Evolutionary conservation across 2,797 vertebrate species (phyloP), one percentile per base, ranked within the genome.

Genomic region (Rhodeus uyekii): DNA sequence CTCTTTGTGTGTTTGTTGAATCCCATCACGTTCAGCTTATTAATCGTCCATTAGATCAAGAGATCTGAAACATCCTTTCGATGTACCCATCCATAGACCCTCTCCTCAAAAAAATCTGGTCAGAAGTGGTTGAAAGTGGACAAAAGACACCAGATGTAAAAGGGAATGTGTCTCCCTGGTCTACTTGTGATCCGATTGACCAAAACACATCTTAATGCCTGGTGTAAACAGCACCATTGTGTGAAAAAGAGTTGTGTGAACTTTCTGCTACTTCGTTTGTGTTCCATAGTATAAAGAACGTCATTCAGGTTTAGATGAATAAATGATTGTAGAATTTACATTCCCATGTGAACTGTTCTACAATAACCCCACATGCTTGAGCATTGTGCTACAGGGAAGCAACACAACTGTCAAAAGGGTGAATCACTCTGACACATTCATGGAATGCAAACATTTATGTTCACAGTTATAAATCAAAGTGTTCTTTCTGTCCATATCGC

Each of bases 331-430:
- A 42, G 22, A 67, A 24, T 63, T 19, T 36, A 8, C 12, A 32
- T 44, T 61, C 58, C 58, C 55, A 22, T 9, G 6, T 77, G 60
- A 77, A 65, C 85, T 79, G 85, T 88, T 81, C 78, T 65, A 88
- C 55, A 72, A 72, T 85, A 73, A 73, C 85, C 81, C 81, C 72
- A 58, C 48, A 48, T 76, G 32, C 29, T 69, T 83, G 71, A 22
- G 78, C 72, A 34, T 60, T 50, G 80, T 65, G 83, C 60, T 87
- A 78, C 71, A 58, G 14, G 77, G 79, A 83, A 79, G 74, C 39
- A 16, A 14, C 78, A 22, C 55, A 6, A 42, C 42, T 10, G 24
- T 61, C 38, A 82, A 82, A 64, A 84, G 73, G 71, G 74, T 78
- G 65, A 83, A 68, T 86, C 73, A 42, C 46, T 44, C 46, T 27